A percentile compares a stretch with the other conserved stretches of the same genome.
These are phyloP conservation scores for Dryobotodes eremita DNA, from an alignment of 2,888 invertebrate species.

Conservation along the genomic window DNA sequence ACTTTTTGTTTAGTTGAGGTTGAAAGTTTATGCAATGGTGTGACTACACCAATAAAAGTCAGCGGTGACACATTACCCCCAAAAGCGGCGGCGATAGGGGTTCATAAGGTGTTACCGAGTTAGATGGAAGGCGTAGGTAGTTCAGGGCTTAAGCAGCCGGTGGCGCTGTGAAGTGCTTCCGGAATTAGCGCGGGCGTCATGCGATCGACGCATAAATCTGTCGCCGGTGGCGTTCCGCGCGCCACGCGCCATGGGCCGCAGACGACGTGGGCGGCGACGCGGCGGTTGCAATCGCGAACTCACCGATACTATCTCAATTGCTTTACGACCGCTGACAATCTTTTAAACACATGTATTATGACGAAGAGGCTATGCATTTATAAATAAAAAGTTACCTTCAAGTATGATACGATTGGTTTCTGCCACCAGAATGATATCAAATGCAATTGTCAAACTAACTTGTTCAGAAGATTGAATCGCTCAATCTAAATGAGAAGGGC, in stretches of 20 bases:
- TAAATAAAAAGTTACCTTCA: constrained; percentile 21
- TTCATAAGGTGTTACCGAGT: constrained; percentile 63
- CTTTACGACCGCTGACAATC: constrained; percentile 62
- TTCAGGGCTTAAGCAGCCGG: constrained; percentile 69
- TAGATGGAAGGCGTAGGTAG: constrained; percentile 53
- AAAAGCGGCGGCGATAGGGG: constrained; percentile 44
- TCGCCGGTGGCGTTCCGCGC: constrained; percentile 72
- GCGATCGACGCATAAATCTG: constrained; percentile 85
- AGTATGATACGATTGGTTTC: constrained; percentile 19
- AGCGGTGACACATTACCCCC: constrained; percentile 53
- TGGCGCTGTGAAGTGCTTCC: constrained; percentile 77
- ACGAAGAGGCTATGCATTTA: constrained; percentile 11
- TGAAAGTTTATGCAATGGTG: constrained; percentile 55
- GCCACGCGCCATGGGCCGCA: constrained; percentile 63
- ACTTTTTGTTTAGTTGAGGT: constrained; percentile 42
- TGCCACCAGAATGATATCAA: constrained; percentile 6
- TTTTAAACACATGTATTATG: constrained; percentile 32
- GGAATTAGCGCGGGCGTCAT: constrained; percentile 81
- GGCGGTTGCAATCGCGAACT: constrained; percentile 66
- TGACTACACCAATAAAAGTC: constrained; percentile 62
- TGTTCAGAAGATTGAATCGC: constrained; percentile 33
- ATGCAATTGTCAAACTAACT: constrained; percentile 21
- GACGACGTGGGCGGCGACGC: constrained; percentile 70
- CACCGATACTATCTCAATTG: constrained; percentile 72
- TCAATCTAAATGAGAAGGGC: constrained; percentile 41